Percentiles rank a stretch among this genome's conserved stretches.
These are phyloP conservation scores for Drosophila chauvacae DNA, from an alignment of 1,140 invertebrate genomes.

Conservation along the genomic window DNA sequence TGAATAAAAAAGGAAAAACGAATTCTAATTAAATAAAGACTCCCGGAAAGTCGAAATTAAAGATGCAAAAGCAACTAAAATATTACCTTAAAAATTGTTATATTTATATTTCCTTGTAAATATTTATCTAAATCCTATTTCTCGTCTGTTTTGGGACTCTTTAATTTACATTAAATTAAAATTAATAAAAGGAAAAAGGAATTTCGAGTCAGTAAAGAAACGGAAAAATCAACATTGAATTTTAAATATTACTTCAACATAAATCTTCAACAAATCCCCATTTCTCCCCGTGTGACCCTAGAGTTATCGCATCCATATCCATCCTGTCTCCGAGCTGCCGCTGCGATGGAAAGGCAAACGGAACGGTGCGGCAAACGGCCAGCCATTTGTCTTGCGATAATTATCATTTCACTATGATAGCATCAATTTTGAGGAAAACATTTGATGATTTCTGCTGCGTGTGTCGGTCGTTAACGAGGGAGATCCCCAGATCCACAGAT, in stretches of 20 bases:
- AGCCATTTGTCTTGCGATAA: slow-evolving; percentile 81
- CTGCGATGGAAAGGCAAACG: slow-evolving; percentile 46
- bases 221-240: too few relatives aligned
- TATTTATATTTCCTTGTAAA: not conserved
- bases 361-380: slow-evolving; percentile 41
- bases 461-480: slow-evolving; percentile 77
- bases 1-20: not conserved
- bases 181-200: too few relatives aligned
- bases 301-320: slow-evolving; percentile 13
- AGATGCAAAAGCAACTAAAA: not conserved
- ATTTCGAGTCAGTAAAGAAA: too few relatives aligned
- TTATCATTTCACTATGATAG: slow-evolving; percentile 81
- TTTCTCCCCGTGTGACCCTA: not conserved
- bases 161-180: too few relatives aligned
- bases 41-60: not conserved
- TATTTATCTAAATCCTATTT: not conserved
- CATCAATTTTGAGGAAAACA: slow-evolving; percentile 77
- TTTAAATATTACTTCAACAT: too few relatives aligned
- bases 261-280: not conserved
- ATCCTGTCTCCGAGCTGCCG: slow-evolving; percentile 18
- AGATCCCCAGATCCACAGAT: slow-evolving; percentile 13
- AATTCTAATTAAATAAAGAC: not conserved
- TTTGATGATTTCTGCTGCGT: slow-evolving; percentile 80
- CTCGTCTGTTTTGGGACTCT: too few relatives aligned
- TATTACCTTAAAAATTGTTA: too few relatives aligned